phyloP scores from a whole-genome alignment of 64 coral and sea anemone genomes.

The Actinia equina region DNA sequence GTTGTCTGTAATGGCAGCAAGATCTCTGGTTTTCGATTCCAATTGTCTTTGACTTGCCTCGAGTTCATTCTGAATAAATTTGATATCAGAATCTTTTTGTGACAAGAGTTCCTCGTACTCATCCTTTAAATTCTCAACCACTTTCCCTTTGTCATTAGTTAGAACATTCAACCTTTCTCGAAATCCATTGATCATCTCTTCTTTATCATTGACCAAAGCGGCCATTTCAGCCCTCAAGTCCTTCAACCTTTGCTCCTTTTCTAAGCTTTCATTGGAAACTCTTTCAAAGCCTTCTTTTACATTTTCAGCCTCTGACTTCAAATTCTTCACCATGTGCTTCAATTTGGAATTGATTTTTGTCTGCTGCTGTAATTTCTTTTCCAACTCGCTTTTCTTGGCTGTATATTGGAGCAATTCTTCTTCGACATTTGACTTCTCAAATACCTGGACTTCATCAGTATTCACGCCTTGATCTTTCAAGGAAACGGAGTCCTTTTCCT shows the following conservation, averaged over 20 bases:
- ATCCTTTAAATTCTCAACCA: conserved; percentile 46
- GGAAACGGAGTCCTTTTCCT: neutral
- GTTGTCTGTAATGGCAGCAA: conserved; percentile 12
- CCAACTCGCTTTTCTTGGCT: neutral
- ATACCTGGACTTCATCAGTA: conserved; percentile 14
- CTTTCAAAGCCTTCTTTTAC: conserved; percentile 35
- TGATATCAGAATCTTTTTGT: conserved; percentile 59
- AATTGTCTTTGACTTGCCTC: conserved; percentile 37
- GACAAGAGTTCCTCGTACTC: conserved; percentile 66
- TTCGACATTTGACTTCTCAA: conserved; percentile 1
- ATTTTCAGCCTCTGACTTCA: conserved; percentile 51
- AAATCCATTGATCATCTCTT: conserved; percentile 66
- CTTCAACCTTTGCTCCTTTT: conserved; percentile 56
- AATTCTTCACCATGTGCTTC: conserved; percentile 56
- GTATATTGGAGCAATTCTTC: conserved; percentile 10
- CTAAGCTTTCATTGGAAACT: conserved; percentile 27
- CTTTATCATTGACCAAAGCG: conserved; percentile 57
- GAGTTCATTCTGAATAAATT: conserved; percentile 47
- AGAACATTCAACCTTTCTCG: conserved; percentile 43
- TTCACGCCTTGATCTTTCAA: conserved; percentile 24
- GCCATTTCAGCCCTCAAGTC: conserved; percentile 52
- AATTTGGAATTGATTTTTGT: conserved; percentile 51
- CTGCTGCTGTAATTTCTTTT: conserved; percentile 51
- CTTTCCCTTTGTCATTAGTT: conserved; percentile 53
- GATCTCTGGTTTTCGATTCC: neutral